These are phyloP conservation scores for Zeugodacus cucurbitae DNA, from an alignment of 1,140 invertebrate genomes.

Conservation along the genomic window DNA sequence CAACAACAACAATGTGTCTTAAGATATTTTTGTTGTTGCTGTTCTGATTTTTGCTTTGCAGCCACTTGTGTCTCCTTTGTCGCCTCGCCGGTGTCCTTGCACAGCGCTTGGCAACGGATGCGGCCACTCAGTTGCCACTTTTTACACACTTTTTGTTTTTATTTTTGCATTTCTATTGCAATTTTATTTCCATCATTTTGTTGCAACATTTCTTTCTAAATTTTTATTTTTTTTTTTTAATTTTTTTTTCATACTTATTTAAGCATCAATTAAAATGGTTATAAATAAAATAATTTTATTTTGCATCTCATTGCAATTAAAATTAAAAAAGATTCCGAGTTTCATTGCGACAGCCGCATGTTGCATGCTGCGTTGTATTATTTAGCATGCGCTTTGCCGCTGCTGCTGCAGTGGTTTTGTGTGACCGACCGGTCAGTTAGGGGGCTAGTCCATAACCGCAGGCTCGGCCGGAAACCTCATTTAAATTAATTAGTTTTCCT, in stretches of 20 bases:
- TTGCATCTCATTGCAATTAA: constrained; percentile 33
- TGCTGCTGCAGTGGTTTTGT: not conserved
- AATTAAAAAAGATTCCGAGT: not conserved
- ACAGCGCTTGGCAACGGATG: not conserved
- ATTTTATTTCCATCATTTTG: not conserved
- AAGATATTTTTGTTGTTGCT: not conserved
- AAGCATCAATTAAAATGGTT: constrained; percentile 20
- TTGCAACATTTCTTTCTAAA: not conserved
- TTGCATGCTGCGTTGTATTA: not conserved
- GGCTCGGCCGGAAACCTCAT: constrained; percentile 32
- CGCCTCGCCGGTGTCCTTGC: not conserved
- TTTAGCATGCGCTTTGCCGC: not conserved
- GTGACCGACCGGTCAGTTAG: not conserved
- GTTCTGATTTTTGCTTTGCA: not conserved
- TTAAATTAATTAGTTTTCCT: constrained; percentile 39
- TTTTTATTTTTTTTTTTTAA: not conserved
- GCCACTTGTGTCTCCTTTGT: not conserved
- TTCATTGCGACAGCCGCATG: constrained; percentile 21
- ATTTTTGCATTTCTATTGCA: not conserved
- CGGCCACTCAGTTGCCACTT: not conserved
- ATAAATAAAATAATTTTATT: constrained; percentile 29
- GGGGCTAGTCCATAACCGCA: constrained; percentile 30
- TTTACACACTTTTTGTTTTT: not conserved
- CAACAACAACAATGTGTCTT: not conserved
- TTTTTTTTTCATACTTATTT: not conserved